Conservation (phyloP, 2,888 invertebrate species). For the Deilephila porcellus region DNA sequence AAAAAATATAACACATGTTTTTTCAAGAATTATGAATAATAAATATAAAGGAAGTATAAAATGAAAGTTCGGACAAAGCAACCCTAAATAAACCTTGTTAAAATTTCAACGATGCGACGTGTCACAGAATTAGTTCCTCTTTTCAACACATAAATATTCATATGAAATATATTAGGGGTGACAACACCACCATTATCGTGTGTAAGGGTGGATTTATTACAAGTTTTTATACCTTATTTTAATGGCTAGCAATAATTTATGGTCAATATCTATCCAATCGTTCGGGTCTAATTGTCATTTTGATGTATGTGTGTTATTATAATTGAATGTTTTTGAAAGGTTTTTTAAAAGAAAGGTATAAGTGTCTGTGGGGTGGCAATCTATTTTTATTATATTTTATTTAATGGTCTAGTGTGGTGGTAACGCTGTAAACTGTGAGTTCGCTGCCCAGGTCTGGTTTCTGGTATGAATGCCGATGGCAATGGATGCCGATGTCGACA, state of each 20-base stretch:
- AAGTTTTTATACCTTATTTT: conserved; percentile 3
- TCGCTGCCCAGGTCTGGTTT: too few relatives aligned
- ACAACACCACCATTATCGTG: neutral
- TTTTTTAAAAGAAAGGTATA: too few relatives aligned
- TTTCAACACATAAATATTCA: conserved; percentile 26
- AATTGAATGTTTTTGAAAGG: neutral
- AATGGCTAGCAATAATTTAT: conserved; percentile 9
- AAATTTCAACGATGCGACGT: conserved; percentile 11
- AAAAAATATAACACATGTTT: too few relatives aligned
- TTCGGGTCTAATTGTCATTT: conserved; percentile 13
- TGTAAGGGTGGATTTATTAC: conserved; percentile 11
- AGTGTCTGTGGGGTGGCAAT: too few relatives aligned
- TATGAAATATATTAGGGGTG: conserved; percentile 20
- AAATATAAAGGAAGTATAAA: too few relatives aligned
- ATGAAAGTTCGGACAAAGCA: neutral
- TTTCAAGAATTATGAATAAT: too few relatives aligned
- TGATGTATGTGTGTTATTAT: neutral
- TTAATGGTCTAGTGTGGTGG: too few relatives aligned
- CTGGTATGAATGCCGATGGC: too few relatives aligned
- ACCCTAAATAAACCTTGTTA: conserved; percentile 19
- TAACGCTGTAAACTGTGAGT: too few relatives aligned
- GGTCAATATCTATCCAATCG: neutral
- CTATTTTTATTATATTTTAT: too few relatives aligned
- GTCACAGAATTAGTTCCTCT: conserved; percentile 22
- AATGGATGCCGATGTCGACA: too few relatives aligned